Conservation (phyloP, 2,888 invertebrate species). For the Peribatodes rhomboidaria region DNA sequence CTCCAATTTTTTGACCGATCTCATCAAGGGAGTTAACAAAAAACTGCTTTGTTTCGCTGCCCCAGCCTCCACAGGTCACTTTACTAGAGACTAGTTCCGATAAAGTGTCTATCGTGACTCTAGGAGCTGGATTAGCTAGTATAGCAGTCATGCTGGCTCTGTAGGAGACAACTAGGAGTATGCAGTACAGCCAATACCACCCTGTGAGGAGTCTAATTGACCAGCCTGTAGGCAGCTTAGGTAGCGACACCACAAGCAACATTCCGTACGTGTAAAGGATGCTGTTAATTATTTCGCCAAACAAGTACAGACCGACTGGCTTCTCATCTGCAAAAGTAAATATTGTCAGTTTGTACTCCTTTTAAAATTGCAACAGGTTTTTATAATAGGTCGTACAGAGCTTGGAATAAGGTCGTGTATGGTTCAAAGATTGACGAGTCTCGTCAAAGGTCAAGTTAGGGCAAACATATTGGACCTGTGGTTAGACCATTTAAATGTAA, state of each 20-base stretch:
- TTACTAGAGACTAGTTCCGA: slow-evolving; percentile 89
- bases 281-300: slow-evolving; percentile 90
- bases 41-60: slow-evolving; percentile 89
- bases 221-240: slow-evolving; percentile 92
- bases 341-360: slow-evolving; percentile 19
- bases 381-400: not conserved
- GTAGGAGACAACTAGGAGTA: slow-evolving; percentile 92
- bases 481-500: not conserved
- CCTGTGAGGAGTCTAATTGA: slow-evolving; percentile 93
- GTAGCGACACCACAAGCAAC: slow-evolving; percentile 92
- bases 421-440: not conserved
- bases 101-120: slow-evolving; percentile 93
- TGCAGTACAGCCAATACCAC: slow-evolving; percentile 95
- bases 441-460: not conserved
- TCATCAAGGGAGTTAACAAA: slow-evolving; percentile 90
- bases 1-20: slow-evolving; percentile 88
- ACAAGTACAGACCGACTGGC: slow-evolving; percentile 88
- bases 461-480: not conserved
- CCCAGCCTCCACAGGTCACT: slow-evolving; percentile 91
- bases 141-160: slow-evolving; percentile 95
- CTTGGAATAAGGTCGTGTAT: not conserved
- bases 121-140: slow-evolving; percentile 91
- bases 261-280: slow-evolving; percentile 93
- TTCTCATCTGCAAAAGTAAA: slow-evolving; percentile 69
- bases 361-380: slow-evolving; percentile 2